These are phyloP conservation scores for Fukomys damarensis DNA, from an alignment of 2,113 vertebrate species.

Conservation along the genomic window DNA sequence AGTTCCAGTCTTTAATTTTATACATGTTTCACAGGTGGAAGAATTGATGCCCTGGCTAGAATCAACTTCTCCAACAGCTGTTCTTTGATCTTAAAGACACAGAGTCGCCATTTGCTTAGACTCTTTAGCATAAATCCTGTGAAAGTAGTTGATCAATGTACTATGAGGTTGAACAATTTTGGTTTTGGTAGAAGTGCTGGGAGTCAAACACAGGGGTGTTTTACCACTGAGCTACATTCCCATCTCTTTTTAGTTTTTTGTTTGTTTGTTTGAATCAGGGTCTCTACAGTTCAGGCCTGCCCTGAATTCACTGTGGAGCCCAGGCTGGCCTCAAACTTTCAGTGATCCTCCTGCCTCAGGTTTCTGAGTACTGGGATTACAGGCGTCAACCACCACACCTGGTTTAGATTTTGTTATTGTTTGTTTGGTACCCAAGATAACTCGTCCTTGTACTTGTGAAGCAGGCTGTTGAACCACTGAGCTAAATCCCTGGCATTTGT, in stretches of 20 bases:
- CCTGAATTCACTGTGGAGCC: too few species aligned
- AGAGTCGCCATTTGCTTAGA: constrained; percentile 35
- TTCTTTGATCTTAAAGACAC: constrained; percentile 35
- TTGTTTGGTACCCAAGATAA: too few species aligned
- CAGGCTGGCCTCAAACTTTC: too few species aligned
- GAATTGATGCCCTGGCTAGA: neutral
- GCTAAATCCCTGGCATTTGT: too few species aligned
- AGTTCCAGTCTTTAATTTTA: constrained; percentile 10
- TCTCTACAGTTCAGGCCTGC: too few species aligned
- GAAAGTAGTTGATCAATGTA: constrained; percentile 66
- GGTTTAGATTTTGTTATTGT: too few species aligned
- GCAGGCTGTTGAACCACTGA: too few species aligned
- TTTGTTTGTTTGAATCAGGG: too few species aligned
- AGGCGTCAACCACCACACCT: too few species aligned
- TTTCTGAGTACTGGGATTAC: too few species aligned
- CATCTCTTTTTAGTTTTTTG: neutral
- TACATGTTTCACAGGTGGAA: neutral
- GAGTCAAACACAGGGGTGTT: neutral
- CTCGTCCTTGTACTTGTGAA: too few species aligned
- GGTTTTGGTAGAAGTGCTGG: neutral
- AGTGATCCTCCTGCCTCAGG: too few species aligned
- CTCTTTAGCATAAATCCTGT: constrained; percentile 43
- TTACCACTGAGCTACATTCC: neutral
- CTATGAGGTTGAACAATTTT: constrained; percentile 43
- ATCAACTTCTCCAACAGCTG: neutral